phyloP scores from a whole-genome alignment of 2,888 invertebrate species.

The Xestia c-nigrum region DNA sequence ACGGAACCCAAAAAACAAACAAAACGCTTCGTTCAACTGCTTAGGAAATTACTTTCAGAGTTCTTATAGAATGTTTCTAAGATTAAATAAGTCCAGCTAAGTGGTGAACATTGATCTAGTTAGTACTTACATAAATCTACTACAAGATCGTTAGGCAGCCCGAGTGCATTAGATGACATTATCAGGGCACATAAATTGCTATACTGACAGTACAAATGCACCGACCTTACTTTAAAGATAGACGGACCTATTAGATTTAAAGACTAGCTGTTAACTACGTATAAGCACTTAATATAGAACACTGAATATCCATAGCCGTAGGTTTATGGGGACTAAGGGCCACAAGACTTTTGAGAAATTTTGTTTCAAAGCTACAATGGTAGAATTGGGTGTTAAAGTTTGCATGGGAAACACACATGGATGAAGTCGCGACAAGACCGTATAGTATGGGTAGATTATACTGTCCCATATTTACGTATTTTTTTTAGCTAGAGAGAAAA shows the following conservation, averaged over 20 bases:
- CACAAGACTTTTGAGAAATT: background rate
- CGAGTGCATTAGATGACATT: conserved; percentile 47
- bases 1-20: too few relatives aligned
- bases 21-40: too few relatives aligned
- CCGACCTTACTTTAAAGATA: conserved; percentile 50
- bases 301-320: background rate
- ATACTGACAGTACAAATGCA: conserved; percentile 52
- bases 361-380: too few relatives aligned
- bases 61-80: conserved; percentile 7
- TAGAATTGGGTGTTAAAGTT: too few relatives aligned
- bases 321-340: too few relatives aligned
- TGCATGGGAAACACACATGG: too few relatives aligned
- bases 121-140: conserved; percentile 17
- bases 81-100: conserved; percentile 25
- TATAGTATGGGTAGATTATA: too few relatives aligned
- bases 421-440: too few relatives aligned
- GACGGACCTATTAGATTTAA: conserved; percentile 6
- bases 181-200: conserved; percentile 52
- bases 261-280: background rate
- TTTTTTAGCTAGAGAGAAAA: too few relatives aligned
- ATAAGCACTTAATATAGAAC: background rate
- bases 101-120: conserved; percentile 47
- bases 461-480: too few relatives aligned
- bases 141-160: conserved; percentile 32
- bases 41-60: too few relatives aligned